These are phyloP conservation scores for Drosophila leontia DNA, from an alignment of 1,140 invertebrate genomes.

Conservation along the genomic window DNA sequence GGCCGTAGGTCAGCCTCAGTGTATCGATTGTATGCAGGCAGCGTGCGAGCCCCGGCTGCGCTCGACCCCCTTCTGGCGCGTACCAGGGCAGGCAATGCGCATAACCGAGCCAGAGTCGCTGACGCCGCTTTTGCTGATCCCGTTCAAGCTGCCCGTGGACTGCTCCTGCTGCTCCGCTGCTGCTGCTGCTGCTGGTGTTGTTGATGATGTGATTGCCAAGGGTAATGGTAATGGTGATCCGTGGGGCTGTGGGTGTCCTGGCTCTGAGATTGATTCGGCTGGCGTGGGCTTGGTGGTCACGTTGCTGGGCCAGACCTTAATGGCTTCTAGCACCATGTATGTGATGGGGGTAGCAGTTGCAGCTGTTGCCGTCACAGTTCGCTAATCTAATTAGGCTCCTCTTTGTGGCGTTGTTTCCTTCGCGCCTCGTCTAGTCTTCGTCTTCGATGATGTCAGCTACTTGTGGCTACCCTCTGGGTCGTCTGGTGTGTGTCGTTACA, in stretches of 20 bases:
- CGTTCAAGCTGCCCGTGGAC: not conserved
- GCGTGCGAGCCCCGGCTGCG: conserved; percentile 12
- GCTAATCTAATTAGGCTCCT: conserved; percentile 37
- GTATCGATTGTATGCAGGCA: conserved; percentile 45
- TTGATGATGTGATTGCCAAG: conserved; percentile 4
- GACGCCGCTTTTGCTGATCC: conserved; percentile 1
- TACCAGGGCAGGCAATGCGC: conserved; percentile 51
- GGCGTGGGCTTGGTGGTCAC: conserved; percentile 19
- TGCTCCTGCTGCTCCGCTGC: not conserved
- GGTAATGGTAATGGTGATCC: conserved; percentile 26
- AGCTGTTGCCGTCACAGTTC: not conserved
- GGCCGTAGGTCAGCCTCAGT: conserved; percentile 52
- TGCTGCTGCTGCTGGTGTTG: conserved; percentile 1
- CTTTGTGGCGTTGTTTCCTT: conserved; percentile 9
- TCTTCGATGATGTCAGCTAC: conserved; percentile 1
- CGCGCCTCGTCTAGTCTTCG: not conserved
- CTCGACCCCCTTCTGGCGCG: conserved; percentile 25
- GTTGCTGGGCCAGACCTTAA: conserved; percentile 50
- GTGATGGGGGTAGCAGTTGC: not conserved
- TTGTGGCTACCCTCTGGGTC: no score
- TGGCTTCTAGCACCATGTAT: conserved; percentile 4
- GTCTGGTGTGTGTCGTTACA: no score
- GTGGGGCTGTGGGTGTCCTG: not conserved
- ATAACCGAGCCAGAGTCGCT: conserved; percentile 59
- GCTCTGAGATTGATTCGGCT: not conserved